A percentile compares a stretch with the other conserved stretches of the same genome.
Evolutionary conservation across 2,888 invertebrate genomes (phyloP).

Genomic region (Dryobotodes eremita): DNA sequence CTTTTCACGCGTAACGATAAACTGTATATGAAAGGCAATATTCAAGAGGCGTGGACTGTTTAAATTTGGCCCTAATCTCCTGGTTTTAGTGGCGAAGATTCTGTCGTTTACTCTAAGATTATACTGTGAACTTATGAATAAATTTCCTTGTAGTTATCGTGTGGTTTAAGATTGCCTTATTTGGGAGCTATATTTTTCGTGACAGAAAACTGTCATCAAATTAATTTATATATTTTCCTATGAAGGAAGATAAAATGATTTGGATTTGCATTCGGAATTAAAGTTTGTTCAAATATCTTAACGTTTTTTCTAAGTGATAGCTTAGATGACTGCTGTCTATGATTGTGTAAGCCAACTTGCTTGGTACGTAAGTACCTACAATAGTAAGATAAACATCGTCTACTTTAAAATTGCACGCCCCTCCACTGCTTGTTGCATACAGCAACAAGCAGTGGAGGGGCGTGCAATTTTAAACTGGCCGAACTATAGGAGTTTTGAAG

Average conservation of each 20-base stretch:
- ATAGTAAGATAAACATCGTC: not conserved
- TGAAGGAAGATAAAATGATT: not conserved
- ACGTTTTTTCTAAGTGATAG: not conserved
- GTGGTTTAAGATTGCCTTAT: not conserved
- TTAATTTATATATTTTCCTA: too few relatives aligned
- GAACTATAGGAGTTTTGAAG: not conserved
- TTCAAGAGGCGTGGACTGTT: conserved; percentile 32
- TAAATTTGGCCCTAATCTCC: conserved; percentile 57
- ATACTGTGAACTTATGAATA: conserved; percentile 37
- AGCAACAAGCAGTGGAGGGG: too few relatives aligned
- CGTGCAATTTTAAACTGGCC: too few relatives aligned
- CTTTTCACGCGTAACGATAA: conserved; percentile 38
- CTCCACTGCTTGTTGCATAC: too few relatives aligned
- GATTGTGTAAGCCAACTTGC: not conserved
- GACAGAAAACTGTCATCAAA: too few relatives aligned
- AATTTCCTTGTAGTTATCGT: conserved; percentile 43
- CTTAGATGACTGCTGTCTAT: not conserved
- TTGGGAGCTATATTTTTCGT: conserved; percentile 7
- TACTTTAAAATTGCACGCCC: too few relatives aligned
- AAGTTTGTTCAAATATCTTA: not conserved
- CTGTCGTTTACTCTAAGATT: conserved; percentile 37
- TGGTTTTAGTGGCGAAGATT: conserved; percentile 32
- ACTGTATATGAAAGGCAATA: conserved; percentile 42
- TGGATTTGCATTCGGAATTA: not conserved
- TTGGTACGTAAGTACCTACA: not conserved